phyloP scores from a whole-genome alignment of 2,797 vertebrate species.

The Microhierax caerulescens region DNA sequence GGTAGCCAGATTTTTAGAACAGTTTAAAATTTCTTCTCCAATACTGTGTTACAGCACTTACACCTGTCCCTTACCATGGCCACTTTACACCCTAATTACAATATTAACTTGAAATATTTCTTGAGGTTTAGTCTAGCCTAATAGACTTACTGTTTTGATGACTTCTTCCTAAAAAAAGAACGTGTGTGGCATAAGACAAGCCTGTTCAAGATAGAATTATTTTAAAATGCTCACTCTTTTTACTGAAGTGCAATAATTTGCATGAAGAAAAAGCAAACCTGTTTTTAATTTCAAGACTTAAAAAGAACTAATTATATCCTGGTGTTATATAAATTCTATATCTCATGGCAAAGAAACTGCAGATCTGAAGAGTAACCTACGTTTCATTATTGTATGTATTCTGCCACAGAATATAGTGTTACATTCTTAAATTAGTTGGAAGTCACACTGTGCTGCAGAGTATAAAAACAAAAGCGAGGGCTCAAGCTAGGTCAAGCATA shows the following conservation, averaged over 20 bases:
- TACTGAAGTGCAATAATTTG: background rate
- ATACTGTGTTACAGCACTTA: background rate
- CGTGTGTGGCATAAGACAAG: background rate
- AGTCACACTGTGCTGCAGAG: conserved; percentile 1
- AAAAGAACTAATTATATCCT: background rate
- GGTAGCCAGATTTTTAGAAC: background rate
- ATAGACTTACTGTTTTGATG: background rate
- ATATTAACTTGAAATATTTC: background rate
- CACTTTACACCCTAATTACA: background rate
- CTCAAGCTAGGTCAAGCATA: conserved; percentile 57
- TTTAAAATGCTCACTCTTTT: background rate
- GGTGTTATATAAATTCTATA: background rate
- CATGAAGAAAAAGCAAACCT: background rate
- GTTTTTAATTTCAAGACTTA: background rate
- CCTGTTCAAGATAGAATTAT: background rate
- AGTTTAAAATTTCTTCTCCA: background rate
- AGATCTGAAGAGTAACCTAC: background rate
- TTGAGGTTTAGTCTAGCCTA: background rate
- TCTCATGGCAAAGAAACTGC: background rate
- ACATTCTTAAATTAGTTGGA: conserved; percentile 29
- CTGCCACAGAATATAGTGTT: conserved; percentile 31
- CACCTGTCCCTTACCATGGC: background rate
- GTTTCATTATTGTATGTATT: conserved; percentile 28
- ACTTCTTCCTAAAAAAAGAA: background rate
- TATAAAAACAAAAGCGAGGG: conserved; percentile 49